These are phyloP conservation scores for Sebastes trivittatus DNA, from an alignment of 2,797 vertebrate species.

Conservation along the genomic window DNA sequence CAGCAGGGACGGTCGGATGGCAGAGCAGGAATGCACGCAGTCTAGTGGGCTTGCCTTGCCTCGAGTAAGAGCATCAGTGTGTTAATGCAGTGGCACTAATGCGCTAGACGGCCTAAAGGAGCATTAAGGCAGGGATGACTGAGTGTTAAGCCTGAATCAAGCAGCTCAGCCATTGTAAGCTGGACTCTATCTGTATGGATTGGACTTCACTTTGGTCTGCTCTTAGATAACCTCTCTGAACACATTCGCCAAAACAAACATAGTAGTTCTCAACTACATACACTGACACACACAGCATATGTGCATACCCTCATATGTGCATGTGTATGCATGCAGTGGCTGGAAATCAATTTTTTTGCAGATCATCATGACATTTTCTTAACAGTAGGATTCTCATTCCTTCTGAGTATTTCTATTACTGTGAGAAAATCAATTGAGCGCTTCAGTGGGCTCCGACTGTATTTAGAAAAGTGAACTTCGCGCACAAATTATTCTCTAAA, in stretches of 20 bases:
- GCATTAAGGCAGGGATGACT: slow-evolving; percentile 72
- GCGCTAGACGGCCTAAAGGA: slow-evolving; percentile 60
- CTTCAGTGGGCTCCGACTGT: not conserved
- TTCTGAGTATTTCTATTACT: slow-evolving; percentile 1
- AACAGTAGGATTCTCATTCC: not conserved
- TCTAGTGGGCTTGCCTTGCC: slow-evolving; percentile 28
- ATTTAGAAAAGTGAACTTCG: slow-evolving; percentile 10
- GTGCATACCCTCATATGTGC: not conserved
- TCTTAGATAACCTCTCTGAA: slow-evolving; percentile 29
- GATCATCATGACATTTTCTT: not conserved
- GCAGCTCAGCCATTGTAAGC: slow-evolving; percentile 71
- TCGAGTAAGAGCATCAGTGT: slow-evolving; percentile 65
- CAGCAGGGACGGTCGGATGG: not conserved
- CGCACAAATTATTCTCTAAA: not conserved
- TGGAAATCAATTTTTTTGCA: not conserved
- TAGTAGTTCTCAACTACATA: not conserved
- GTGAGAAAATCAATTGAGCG: not conserved
- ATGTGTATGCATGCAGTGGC: not conserved
- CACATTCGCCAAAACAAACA: not conserved
- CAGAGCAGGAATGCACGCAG: not conserved
- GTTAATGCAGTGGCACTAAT: slow-evolving; percentile 76
- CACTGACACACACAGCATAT: not conserved
- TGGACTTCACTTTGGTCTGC: slow-evolving; percentile 9
- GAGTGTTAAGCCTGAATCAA: slow-evolving; percentile 67
- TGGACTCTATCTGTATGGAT: slow-evolving; percentile 57